These are phyloP conservation scores for Gari tellinella DNA, from an alignment of 2,888 invertebrate genomes.

Conservation along the genomic window DNA sequence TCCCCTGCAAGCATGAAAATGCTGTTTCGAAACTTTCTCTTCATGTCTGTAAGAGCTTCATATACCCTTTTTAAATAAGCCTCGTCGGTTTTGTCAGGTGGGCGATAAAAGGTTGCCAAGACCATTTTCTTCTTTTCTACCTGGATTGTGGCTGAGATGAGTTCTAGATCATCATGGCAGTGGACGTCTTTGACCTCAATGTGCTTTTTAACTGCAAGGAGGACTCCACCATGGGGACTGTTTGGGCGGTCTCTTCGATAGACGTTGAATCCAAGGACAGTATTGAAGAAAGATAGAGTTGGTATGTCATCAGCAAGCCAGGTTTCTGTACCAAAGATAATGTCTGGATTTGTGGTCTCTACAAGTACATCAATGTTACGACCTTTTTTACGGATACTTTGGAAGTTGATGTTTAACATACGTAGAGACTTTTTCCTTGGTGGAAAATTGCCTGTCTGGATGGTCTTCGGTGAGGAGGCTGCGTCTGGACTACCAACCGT, in stretches of 20 bases:
- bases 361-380: conserved; percentile 13
- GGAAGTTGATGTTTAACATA: conserved; percentile 29
- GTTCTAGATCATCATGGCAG: conserved; percentile 14
- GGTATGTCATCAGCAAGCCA: conserved; percentile 13
- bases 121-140: conserved; percentile 15
- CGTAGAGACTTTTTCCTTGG: conserved; percentile 3
- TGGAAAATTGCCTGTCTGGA: background rate
- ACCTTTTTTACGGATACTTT: conserved; percentile 30
- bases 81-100: conserved; percentile 22
- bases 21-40: background rate
- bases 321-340: conserved; percentile 41
- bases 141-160: conserved; percentile 22
- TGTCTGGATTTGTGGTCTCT: conserved; percentile 18
- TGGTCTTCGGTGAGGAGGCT: conserved; percentile 35
- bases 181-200: conserved; percentile 13
- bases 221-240: conserved; percentile 36
- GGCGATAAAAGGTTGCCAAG: conserved; percentile 24
- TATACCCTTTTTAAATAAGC: conserved; percentile 9
- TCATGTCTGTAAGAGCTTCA: conserved; percentile 1
- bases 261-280: conserved; percentile 10
- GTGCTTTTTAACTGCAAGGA: conserved; percentile 22
- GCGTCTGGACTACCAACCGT: conserved; percentile 18
- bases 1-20: conserved; percentile 15
- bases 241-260: conserved; percentile 22
- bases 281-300: conserved; percentile 12